Percentiles rank a stretch among this genome's conserved stretches.
Conservation (phyloP, 2,888 invertebrate species). For the Patella ulyssiponensis region DNA sequence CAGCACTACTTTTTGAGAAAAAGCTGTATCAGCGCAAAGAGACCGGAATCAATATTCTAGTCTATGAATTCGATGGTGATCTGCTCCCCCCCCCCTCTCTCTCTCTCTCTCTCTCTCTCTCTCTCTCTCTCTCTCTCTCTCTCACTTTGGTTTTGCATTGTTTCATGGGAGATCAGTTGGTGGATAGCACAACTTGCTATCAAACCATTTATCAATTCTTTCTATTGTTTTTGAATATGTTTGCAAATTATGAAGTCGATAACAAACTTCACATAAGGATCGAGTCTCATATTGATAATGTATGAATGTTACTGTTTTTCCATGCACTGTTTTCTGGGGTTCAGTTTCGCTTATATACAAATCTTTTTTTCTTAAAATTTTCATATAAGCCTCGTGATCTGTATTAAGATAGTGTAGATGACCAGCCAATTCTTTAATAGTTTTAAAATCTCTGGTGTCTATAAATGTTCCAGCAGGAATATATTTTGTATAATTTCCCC, state of each 20-base stretch:
- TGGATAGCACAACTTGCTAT: too few species aligned
- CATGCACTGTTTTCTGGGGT: neutral
- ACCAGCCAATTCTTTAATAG: neutral
- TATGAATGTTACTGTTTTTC: neutral
- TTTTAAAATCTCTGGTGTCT: neutral
- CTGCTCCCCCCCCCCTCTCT: too few species aligned
- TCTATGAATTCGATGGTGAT: too few species aligned
- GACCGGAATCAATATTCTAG: too few species aligned
- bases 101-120: too few species aligned
- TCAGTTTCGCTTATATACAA: neutral
- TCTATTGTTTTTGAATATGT: conserved; percentile 1
- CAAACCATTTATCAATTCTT: conserved; percentile 6
- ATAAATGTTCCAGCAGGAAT: neutral
- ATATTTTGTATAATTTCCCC: neutral
- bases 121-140: too few species aligned
- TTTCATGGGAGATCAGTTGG: too few species aligned
- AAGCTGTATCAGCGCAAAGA: too few species aligned
- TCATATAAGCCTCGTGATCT: neutral
- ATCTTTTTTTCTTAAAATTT: neutral
- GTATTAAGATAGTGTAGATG: neutral
- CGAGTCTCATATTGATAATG: neutral
- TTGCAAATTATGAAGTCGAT: neutral
- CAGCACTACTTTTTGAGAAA: too few species aligned
- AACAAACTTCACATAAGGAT: neutral
- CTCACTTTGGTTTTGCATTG: too few species aligned